Base-by-base conservation (phyloP, 1,140 invertebrate genomes). In the Penaeus japonicus region DNA sequence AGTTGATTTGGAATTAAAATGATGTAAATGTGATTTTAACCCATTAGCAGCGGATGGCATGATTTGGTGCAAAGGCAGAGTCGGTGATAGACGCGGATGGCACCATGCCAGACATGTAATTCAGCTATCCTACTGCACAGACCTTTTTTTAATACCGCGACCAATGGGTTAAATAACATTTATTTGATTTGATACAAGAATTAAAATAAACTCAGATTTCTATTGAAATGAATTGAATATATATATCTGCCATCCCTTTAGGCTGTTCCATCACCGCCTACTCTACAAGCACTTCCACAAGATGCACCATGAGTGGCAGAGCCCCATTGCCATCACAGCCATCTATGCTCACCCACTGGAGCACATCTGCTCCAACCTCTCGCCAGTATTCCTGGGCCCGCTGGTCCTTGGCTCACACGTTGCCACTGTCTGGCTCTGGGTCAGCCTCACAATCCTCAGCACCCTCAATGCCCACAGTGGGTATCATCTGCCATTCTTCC, bases 331-430 rank as follows among this genome's bases (percentile, higher is more conserved):
- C 59, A 94, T 98, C 2, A 96, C 96, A 0, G 95, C 96, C 27
- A 94, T 97, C 59, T 98, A 98, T 93, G 96, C 96, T 90, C 97
- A 98, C 93, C 97, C 97, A 3, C 91, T 98, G 20, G 97, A 98
- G 92, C 97, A 98, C 92, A 93, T 97, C 73, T 94, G 97, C 75
- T 96, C 96, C 35, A 98, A 98, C 93, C 91, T 97, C 35, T 83
- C 97, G 54, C 97, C 97, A 35, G 95, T 96, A 10, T 94, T 96
- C 90, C 91, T 97, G 30, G 97, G 97, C 18, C 96, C 97, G 18
- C 94, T 97, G 30, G 91, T 97, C 1, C 94, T 96, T 93, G 95
- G 96, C 17, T 96, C 96, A 17, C 97, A 98, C 92, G 95, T 97
- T 39, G 95, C 95, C 32, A 96, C 96, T 4, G 94, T 96, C 47